Evolutionary conservation across 2,888 invertebrate genomes (phyloP).

Genomic region (Trichacis sp.): DNA sequence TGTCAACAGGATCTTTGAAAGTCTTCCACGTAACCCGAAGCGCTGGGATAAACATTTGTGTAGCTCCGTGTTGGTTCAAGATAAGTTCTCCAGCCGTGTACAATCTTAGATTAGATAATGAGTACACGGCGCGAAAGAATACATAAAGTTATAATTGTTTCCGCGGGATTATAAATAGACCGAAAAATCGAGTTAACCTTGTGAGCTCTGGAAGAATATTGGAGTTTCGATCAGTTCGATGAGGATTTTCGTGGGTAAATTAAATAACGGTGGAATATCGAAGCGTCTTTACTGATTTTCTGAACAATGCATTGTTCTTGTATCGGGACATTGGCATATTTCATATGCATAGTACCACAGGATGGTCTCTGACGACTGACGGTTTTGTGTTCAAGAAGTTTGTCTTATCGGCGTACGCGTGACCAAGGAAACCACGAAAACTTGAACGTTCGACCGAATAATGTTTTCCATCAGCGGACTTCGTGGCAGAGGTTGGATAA

Average conservation of each 20-base stretch:
- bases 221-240: too few relatives aligned
- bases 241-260: too few relatives aligned
- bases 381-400: constrained; percentile 40
- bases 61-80: constrained; percentile 31
- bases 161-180: constrained; percentile 18
- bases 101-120: constrained; percentile 40
- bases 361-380: constrained; percentile 31
- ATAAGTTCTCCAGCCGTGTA: constrained; percentile 27
- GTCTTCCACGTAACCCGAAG: constrained; percentile 24
- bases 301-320: too few relatives aligned
- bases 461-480: constrained; percentile 40
- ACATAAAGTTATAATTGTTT: constrained; percentile 14
- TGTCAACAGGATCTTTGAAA: constrained; percentile 2
- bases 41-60: constrained; percentile 38
- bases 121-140: constrained; percentile 23
- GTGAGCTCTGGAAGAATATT: too few relatives aligned
- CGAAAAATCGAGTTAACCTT: constrained; percentile 9
- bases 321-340: constrained; percentile 16
- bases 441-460: constrained; percentile 42
- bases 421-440: constrained; percentile 33
- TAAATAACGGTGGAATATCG: too few relatives aligned
- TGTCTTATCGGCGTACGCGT: constrained; percentile 38
- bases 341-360: constrained; percentile 24
- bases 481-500: constrained; percentile 41
- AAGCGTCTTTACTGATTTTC: too few relatives aligned